Percentiles rank a stretch among this genome's conserved stretches.
Evolutionary conservation across 2,888 invertebrate species (phyloP).

Genomic region (Heliothis peltigera): DNA sequence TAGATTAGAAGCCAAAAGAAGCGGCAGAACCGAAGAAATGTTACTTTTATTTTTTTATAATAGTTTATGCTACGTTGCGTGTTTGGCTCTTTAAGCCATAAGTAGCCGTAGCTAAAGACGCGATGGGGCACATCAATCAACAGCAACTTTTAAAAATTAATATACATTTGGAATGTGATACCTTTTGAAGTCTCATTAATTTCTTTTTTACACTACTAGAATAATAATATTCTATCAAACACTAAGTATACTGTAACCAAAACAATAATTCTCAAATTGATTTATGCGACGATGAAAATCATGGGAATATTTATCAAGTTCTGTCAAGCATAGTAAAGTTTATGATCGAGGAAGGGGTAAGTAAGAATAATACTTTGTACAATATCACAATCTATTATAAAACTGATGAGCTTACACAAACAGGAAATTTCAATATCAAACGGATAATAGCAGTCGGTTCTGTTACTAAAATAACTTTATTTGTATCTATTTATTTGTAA

Average conservation of each 20-base stretch:
- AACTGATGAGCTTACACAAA: constrained; percentile 60
- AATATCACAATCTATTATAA: constrained; percentile 47
- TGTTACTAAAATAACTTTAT: constrained; percentile 47
- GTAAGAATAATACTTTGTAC: constrained; percentile 33
- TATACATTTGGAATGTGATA: constrained; percentile 55
- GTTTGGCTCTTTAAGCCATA: constrained; percentile 41
- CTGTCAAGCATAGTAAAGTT: constrained; percentile 20
- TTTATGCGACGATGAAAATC: constrained; percentile 22
- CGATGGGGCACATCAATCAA: constrained; percentile 56
- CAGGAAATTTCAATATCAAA: constrained; percentile 67
- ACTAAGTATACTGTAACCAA: constrained; percentile 17
- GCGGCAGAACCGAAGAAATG: constrained; percentile 20
- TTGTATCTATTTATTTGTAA: constrained; percentile 43
- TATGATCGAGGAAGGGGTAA: constrained; percentile 21
- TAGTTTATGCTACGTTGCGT: constrained; percentile 33
- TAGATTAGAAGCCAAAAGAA: constrained; percentile 31
- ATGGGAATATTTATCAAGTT: constrained; percentile 25
- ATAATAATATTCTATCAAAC: constrained; percentile 35
- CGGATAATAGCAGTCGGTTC: constrained; percentile 54
- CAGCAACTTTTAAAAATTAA: constrained; percentile 36
- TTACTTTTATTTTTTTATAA: constrained; percentile 35
- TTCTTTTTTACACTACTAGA: constrained; percentile 31
- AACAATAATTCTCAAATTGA: constrained; percentile 22
- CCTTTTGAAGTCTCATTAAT: constrained; percentile 36
- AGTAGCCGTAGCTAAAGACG: constrained; percentile 54